Evolutionary conservation across 2,113 vertebrate species (phyloP).

Genomic region (Connochaetes taurinus): DNA sequence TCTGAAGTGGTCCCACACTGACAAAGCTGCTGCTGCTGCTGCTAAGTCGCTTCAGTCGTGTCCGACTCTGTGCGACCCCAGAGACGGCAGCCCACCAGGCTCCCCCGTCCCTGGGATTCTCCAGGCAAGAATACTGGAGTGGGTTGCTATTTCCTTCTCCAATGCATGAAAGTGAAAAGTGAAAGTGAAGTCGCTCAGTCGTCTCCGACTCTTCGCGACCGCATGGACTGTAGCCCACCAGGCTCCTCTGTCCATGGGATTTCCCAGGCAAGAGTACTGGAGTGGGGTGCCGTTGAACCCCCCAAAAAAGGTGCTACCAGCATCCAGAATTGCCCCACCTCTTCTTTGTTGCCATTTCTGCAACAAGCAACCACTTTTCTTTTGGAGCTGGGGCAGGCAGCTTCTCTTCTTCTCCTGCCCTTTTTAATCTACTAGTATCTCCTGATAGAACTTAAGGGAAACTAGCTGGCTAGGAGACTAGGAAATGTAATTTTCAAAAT

Average conservation of each 20-base stretch:
- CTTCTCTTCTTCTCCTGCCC: not conserved
- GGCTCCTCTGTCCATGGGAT: too few relatives aligned
- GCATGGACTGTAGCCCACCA: too few relatives aligned
- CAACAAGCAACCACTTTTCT: not conserved
- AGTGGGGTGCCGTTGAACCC: not conserved
- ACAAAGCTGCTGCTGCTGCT: not conserved
- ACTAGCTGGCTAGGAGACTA: not conserved
- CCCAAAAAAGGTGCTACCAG: not conserved
- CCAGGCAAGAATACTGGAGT: too few relatives aligned
- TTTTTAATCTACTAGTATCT: not conserved
- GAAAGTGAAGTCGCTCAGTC: too few relatives aligned
- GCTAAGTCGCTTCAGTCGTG: too few relatives aligned
- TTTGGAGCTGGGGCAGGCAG: not conserved
- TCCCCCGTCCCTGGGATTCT: too few relatives aligned
- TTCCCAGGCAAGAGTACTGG: too few relatives aligned
- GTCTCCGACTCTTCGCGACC: fast-evolving
- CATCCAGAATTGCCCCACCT: not conserved
- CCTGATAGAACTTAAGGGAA: not conserved
- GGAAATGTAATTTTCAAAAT: not conserved
- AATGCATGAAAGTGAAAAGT: too few relatives aligned
- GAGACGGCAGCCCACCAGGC: too few relatives aligned
- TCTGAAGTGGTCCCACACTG: not conserved
- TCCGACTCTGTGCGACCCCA: too few relatives aligned
- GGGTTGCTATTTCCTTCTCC: too few relatives aligned
- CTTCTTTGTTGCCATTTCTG: not conserved